Conservation (phyloP, 2,797 vertebrate genomes). For the Hylomyscus alleni region DNA sequence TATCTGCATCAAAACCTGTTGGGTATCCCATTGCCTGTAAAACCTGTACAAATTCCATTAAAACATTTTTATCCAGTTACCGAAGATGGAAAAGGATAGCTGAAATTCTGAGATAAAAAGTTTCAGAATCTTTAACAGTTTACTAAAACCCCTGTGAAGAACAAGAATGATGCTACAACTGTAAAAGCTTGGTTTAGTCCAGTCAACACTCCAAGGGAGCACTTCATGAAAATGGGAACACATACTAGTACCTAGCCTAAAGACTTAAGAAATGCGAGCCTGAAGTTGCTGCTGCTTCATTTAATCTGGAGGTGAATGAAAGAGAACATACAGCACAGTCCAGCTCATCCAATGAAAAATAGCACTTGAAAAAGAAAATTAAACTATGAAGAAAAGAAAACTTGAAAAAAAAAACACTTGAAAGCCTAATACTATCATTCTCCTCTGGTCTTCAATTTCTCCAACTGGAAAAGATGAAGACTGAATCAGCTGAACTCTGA, state of each 20-base stretch:
- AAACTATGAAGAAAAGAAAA: slow-evolving; percentile 24
- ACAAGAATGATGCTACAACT: not conserved
- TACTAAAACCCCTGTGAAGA: slow-evolving; percentile 47
- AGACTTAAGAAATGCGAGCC: slow-evolving; percentile 52
- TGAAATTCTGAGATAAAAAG: slow-evolving; percentile 49
- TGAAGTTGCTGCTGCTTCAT: not conserved
- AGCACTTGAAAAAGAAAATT: not conserved
- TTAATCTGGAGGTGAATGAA: slow-evolving; percentile 28
- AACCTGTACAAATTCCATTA: slow-evolving; percentile 90
- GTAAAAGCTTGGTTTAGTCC: slow-evolving; percentile 30
- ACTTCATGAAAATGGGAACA: slow-evolving; percentile 11
- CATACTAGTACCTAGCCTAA: slow-evolving; percentile 39
- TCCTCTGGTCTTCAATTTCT: slow-evolving; percentile 56
- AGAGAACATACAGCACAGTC: not conserved
- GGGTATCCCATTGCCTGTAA: slow-evolving; percentile 99
- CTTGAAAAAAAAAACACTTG: not conserved
- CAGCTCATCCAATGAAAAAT: slow-evolving; percentile 3
- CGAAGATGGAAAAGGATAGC: slow-evolving; percentile 5
- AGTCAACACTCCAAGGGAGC: not conserved
- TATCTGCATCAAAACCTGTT: slow-evolving; percentile 97
- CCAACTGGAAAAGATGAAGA: slow-evolving; percentile 46
- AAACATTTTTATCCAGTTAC: slow-evolving; percentile 68
- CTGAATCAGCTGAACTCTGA: not conserved
- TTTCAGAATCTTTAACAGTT: slow-evolving; percentile 56
- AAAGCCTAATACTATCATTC: not conserved